phyloP scores from a whole-genome alignment of 2,888 invertebrate species.

The Microctonus hyperodae region DNA sequence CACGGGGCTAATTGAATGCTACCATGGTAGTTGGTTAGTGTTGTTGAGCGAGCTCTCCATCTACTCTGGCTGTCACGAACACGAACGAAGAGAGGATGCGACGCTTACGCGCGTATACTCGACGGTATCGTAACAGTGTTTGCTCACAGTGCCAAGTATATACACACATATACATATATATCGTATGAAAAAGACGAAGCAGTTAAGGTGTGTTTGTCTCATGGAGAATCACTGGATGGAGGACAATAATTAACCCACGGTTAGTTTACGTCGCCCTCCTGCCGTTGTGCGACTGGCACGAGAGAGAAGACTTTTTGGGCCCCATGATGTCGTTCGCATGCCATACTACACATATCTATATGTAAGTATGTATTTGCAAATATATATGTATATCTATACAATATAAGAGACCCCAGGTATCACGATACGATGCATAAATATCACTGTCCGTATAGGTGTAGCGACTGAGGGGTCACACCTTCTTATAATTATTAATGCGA shows the following conservation, averaged over 20 bases:
- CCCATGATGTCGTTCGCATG: slow-evolving; percentile 16
- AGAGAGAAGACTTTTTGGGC: slow-evolving; percentile 32
- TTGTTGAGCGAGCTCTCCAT: slow-evolving; percentile 25
- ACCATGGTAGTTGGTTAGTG: slow-evolving; percentile 60
- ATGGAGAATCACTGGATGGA: slow-evolving; percentile 27
- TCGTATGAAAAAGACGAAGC: slow-evolving; percentile 29
- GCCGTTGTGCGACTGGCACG: slow-evolving; percentile 47
- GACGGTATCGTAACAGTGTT: too few relatives aligned
- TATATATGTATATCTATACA: neutral
- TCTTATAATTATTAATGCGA: slow-evolving; percentile 62
- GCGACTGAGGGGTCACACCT: slow-evolving; percentile 58
- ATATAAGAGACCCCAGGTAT: slow-evolving; percentile 41
- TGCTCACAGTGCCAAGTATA: slow-evolving; percentile 1
- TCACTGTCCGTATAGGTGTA: slow-evolving; percentile 53
- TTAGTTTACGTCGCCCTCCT: slow-evolving; percentile 60
- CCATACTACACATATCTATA: neutral
- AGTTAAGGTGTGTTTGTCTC: slow-evolving; percentile 30
- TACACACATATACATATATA: slow-evolving; percentile 30
- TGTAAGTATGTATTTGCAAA: neutral
- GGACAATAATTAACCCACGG: slow-evolving; percentile 62
- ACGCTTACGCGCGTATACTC: too few relatives aligned
- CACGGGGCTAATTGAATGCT: slow-evolving; percentile 62
- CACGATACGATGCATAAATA: slow-evolving; percentile 56
- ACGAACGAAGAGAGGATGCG: slow-evolving; percentile 33
- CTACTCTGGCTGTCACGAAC: slow-evolving; percentile 33